Conservation (phyloP, 1,140 invertebrate genomes). For the Pantala flavescens region DNA sequence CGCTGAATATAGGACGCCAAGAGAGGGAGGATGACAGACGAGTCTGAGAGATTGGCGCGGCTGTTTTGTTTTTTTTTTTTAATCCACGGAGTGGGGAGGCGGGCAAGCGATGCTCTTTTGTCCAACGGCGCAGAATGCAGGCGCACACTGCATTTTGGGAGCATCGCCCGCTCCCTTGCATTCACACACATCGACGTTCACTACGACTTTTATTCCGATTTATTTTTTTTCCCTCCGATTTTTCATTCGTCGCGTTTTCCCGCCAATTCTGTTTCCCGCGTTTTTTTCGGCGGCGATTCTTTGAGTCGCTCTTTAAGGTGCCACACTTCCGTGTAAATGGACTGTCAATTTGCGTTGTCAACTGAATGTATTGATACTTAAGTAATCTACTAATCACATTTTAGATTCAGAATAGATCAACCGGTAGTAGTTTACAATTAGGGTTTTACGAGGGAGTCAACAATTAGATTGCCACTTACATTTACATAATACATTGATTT, state of each 20-base stretch:
- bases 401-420: no score
- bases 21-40: not conserved
- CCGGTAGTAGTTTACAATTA: no score
- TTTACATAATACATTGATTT: no score
- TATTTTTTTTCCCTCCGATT: not conserved
- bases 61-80: not conserved
- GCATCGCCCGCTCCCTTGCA: not conserved
- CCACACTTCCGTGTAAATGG: no score
- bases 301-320: no score
- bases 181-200: not conserved
- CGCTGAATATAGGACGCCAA: no score
- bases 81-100: not conserved
- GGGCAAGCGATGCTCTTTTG: not conserved
- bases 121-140: not conserved
- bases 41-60: constrained; percentile 2
- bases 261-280: not conserved
- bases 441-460: no score
- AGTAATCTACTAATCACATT: no score
- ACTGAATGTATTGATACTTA: no score
- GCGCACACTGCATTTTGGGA: not conserved
- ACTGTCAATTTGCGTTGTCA: no score
- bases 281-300: not conserved
- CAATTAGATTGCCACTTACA: no score
- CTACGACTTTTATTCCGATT: not conserved
- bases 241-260: not conserved